Conservation (phyloP, 2,888 invertebrate genomes). For the Drosophila subsilvestris region DNA sequence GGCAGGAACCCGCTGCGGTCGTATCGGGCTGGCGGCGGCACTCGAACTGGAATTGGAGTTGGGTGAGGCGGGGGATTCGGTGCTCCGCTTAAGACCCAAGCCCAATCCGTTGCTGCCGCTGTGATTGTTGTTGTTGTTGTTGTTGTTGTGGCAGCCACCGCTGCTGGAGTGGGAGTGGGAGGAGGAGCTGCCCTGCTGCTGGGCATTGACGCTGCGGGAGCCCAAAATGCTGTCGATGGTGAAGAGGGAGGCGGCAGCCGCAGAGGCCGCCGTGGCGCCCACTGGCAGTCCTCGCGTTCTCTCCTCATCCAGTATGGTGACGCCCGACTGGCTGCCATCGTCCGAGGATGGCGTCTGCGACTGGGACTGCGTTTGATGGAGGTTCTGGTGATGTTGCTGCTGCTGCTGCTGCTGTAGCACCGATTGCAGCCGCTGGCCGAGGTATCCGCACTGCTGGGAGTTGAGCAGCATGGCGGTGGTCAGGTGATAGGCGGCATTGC, state of each 20-base stretch:
- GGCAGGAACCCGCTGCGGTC: conserved; percentile 84
- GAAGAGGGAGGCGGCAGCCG: conserved; percentile 88
- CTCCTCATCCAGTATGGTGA: conserved; percentile 80
- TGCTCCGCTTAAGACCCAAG: conserved; percentile 71
- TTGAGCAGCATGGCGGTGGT: conserved; percentile 84
- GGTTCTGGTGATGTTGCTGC: conserved; percentile 76
- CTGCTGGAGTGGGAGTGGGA: conserved; percentile 44
- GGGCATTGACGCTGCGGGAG: conserved; percentile 83
- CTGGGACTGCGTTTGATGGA: conserved; percentile 70
- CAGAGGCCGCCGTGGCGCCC: conserved; percentile 81
- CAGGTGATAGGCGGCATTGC: conserved; percentile 81
- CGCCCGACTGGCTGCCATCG: conserved; percentile 81
- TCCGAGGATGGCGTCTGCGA: conserved; percentile 82
- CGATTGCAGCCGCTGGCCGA: conserved; percentile 83
- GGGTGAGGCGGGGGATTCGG: conserved; percentile 83
- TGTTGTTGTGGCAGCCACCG: conserved; percentile 32
- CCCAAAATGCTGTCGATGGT: conserved; percentile 95
- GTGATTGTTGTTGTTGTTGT: conserved; percentile 41
- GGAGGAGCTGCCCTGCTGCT: conserved; percentile 34
- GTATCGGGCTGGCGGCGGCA: conserved; percentile 85
- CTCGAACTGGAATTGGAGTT: conserved; percentile 85
- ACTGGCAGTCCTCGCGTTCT: conserved; percentile 50
- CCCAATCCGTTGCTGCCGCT: conserved; percentile 18
- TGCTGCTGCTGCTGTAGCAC: conserved; percentile 81
- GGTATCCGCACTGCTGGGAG: conserved; percentile 83